phyloP scores from a whole-genome alignment of 2,797 vertebrate genomes.

The Chaenodraco wilsoni region DNA sequence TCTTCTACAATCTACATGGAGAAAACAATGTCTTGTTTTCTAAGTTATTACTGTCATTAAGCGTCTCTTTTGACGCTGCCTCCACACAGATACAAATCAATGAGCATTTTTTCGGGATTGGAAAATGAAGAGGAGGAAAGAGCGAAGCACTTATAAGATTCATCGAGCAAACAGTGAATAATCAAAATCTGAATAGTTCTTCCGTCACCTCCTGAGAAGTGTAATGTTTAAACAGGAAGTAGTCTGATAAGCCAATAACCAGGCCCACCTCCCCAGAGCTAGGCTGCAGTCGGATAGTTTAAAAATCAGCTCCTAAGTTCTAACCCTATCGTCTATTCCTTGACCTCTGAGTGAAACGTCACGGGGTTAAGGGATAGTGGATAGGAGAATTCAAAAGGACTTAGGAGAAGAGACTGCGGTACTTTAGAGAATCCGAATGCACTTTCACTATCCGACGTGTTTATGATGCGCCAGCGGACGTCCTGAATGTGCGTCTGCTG shows the following conservation, averaged over 20 bases:
- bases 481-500: too few relatives aligned
- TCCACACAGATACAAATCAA: conserved; percentile 30
- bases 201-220: not conserved
- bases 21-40: not conserved
- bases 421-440: too few relatives aligned
- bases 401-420: too few relatives aligned
- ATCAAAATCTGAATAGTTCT: conserved; percentile 23
- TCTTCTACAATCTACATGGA: conserved; percentile 15
- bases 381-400: too few relatives aligned
- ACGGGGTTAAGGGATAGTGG: too few relatives aligned
- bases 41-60: conserved; percentile 34
- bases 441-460: too few relatives aligned
- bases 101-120: conserved; percentile 23
- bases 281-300: too few relatives aligned
- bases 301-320: too few relatives aligned
- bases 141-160: conserved; percentile 14
- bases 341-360: too few relatives aligned
- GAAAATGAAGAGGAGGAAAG: conserved; percentile 20
- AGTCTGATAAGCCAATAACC: conserved; percentile 43
- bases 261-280: conserved; percentile 24
- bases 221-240: conserved; percentile 55
- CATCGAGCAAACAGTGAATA: conserved; percentile 42
- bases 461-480: too few relatives aligned
- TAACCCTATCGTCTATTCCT: too few relatives aligned
- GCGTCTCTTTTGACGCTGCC: conserved; percentile 25